phyloP scores from a whole-genome alignment of 2,113 vertebrate species.

The Syngnathus floridae region DNA sequence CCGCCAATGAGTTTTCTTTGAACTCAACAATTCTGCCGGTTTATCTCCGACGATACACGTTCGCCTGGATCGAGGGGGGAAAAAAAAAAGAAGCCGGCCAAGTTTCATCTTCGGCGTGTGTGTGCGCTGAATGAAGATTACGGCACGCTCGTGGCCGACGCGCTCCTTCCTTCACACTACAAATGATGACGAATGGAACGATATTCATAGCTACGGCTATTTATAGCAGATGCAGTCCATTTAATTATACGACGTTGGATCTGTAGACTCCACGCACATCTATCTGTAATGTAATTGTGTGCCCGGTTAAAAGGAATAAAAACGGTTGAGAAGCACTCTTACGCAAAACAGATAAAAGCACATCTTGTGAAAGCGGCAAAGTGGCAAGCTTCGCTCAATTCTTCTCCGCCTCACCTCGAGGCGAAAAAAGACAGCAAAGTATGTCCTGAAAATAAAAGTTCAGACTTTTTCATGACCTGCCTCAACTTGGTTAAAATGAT shows the following conservation, averaged over 20 bases:
- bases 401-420: neutral
- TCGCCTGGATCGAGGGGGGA: neutral
- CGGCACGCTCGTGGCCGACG: neutral
- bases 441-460: neutral
- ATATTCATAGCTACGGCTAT: conserved; percentile 1
- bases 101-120: neutral
- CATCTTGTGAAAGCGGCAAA: neutral
- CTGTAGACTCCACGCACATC: neutral
- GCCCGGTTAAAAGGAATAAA: neutral
- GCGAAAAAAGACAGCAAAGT: neutral
- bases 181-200: conserved; percentile 1
- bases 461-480: neutral
- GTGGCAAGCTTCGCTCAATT: neutral
- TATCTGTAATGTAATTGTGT: neutral
- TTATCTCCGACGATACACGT: conserved; percentile 6
- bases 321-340: neutral
- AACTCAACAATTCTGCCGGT: conserved; percentile 3
- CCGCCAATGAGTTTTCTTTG: conserved; percentile 4
- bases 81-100: neutral
- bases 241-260: neutral
- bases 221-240: neutral
- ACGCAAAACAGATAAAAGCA: neutral
- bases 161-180: neutral
- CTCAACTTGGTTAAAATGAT: neutral
- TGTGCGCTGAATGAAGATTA: neutral